Evolutionary conservation across 2,888 invertebrate genomes (phyloP).

Genomic region (Falcaria lacertinaria): DNA sequence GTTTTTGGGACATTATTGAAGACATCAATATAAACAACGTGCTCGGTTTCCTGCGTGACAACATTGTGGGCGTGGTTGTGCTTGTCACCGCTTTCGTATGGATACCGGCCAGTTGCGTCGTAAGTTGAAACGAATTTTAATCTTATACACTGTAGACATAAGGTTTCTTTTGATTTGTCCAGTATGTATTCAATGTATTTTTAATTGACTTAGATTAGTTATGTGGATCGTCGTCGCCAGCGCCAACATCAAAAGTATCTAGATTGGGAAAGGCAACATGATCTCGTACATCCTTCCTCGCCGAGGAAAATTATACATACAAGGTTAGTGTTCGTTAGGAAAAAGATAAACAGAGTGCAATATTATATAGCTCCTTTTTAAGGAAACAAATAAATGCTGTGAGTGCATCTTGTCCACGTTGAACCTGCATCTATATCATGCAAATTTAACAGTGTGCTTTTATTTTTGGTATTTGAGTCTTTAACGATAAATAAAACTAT

Average conservation of each 20-base stretch:
- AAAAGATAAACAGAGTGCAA: background rate
- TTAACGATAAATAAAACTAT: no score
- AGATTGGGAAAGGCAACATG: constrained; percentile 85
- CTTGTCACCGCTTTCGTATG: constrained; percentile 94
- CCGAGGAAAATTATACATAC: constrained; percentile 85
- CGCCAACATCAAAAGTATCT: constrained; percentile 84
- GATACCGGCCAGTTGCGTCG: constrained; percentile 95
- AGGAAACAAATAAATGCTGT: no score
- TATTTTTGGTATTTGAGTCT: no score
- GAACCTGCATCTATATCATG: no score
- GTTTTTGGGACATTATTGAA: constrained; percentile 98
- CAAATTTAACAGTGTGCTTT: no score
- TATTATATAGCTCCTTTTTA: background rate
- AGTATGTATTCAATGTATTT: background rate
- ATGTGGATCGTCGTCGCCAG: constrained; percentile 88
- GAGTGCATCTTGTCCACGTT: no score
- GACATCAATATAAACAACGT: constrained; percentile 97
- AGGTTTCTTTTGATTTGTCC: background rate
- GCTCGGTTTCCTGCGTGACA: constrained; percentile 92
- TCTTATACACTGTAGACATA: background rate
- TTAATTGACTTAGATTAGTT: constrained; percentile 78
- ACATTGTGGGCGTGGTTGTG: constrained; percentile 96
- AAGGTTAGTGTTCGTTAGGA: constrained; percentile 61
- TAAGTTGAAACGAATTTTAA: constrained; percentile 21
- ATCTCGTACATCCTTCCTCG: constrained; percentile 87